phyloP scores from a whole-genome alignment of 2,797 vertebrate genomes.

The Protosalanx chinensis region DNA sequence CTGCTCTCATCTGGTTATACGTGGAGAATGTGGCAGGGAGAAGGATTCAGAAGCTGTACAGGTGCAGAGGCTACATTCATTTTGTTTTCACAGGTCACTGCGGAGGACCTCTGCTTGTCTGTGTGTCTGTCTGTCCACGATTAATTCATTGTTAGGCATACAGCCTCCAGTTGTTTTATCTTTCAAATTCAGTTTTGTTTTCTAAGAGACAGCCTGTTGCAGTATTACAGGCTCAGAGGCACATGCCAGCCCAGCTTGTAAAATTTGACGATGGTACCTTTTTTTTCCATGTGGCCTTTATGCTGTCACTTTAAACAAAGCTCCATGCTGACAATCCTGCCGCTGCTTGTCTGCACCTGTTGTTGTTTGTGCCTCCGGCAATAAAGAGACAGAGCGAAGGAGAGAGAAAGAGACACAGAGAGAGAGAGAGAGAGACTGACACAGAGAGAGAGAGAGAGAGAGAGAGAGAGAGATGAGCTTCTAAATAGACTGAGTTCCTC shows the following conservation, averaged over 20 bases:
- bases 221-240: conserved; percentile 39
- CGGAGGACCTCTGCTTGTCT: conserved; percentile 6
- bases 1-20: conserved; percentile 60
- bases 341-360: conserved; percentile 44
- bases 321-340: conserved; percentile 32
- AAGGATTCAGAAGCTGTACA: conserved; percentile 18
- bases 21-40: conserved; percentile 45
- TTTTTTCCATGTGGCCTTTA: conserved; percentile 30
- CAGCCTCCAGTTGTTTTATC: conserved; percentile 54
- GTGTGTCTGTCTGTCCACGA: conserved; percentile 62
- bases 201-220: conserved; percentile 15
- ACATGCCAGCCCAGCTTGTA: conserved; percentile 27
- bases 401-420: conserved; percentile 3
- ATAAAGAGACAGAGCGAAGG: conserved; percentile 18
- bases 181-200: conserved; percentile 7
- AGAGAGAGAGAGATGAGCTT: not conserved
- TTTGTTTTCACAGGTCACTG: conserved; percentile 28
- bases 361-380: conserved; percentile 43
- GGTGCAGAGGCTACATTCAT: conserved; percentile 29
- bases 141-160: conserved; percentile 65
- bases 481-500: not conserved
- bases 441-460: not conserved
- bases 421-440: not conserved
- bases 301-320: conserved; percentile 45
- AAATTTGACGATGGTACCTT: conserved; percentile 23